Base-by-base conservation (phyloP, 2,888 invertebrate species). In the Patella caerulea region DNA sequence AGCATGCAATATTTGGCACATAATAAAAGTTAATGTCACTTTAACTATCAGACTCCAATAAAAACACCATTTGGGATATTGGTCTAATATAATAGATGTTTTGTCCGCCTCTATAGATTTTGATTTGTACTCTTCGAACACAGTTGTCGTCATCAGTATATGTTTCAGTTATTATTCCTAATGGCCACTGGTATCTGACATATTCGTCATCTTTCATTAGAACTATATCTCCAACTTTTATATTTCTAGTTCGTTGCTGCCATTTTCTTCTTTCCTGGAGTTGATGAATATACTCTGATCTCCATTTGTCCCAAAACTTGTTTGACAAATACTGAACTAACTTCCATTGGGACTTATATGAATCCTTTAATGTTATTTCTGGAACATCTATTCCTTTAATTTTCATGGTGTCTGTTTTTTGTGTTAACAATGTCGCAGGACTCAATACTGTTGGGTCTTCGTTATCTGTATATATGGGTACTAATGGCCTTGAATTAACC, bases 231-330 rank as follows among this genome's bases (percentile, higher is more conserved):
- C 70, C 72, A 2, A 78, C 55, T 29, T 76, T 73, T 11, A 82
- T 7, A 29, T 59, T 71, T 17, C 45, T 34, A 19, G 7, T 45
- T 24, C 69, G 70, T 24, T 45, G 45, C n/a, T 71, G 73, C 73
- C 76, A 76, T 59, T 76, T 79, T 15, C 74, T 53, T 11, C 73
- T 17, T 19, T 55, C 24, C 54, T 79, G 75, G 3, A 77, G 45
- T n/a, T 45, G 59, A 29, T 72, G n/a, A 12, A 75, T 52, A 71
- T 79, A 81, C 19, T 79, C 52, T 17, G 70, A 34, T 71, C 71
- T 73, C 83, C 81, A 83, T 17, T 75, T 24, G 55, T 59, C 52
- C 83, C 81, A 83, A 72, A 83, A 83, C 15, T 72, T 76, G 59
- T 82, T 74, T 4, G 82, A 74, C 3, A 82, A 65, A 53, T 70